Conservation (phyloP, 2,888 invertebrate species). For the Brenthis ino region DNA sequence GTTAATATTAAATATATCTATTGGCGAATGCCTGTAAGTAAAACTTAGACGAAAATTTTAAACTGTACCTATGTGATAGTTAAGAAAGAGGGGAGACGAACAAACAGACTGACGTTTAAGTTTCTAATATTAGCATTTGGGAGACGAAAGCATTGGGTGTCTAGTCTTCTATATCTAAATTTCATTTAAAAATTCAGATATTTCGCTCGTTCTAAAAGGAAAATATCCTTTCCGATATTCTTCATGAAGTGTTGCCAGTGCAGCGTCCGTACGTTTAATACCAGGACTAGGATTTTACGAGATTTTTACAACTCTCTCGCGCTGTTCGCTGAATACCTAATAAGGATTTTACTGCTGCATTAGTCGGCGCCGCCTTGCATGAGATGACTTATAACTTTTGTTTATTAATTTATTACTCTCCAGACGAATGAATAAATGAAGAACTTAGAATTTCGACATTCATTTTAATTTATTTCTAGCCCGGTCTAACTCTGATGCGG, state of each 20-base stretch:
- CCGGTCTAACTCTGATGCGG: no score
- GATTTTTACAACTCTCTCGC: constrained; percentile 41
- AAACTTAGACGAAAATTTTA: no score
- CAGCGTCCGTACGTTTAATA: constrained; percentile 37
- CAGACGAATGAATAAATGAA: neutral
- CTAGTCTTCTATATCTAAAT: no score
- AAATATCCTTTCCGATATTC: neutral
- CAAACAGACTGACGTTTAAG: no score
- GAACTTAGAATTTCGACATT: neutral
- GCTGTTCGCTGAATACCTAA: constrained; percentile 40
- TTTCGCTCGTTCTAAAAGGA: no score
- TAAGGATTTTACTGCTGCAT: constrained; percentile 31
- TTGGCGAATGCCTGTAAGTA: no score
- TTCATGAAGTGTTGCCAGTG: constrained; percentile 22
- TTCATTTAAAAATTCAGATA: no score
- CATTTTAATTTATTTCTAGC: neutral
- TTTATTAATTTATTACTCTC: constrained; percentile 25
- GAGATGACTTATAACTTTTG: constrained; percentile 17
- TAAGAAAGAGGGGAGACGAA: no score
- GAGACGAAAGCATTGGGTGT: no score
- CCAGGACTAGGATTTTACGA: constrained; percentile 42
- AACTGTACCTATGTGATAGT: no score
- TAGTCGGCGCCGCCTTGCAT: constrained; percentile 26
- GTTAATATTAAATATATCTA: no score
- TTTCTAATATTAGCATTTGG: no score